Conservation (phyloP, 2,797 vertebrate genomes). For the Phoxinus dragarum region DNA sequence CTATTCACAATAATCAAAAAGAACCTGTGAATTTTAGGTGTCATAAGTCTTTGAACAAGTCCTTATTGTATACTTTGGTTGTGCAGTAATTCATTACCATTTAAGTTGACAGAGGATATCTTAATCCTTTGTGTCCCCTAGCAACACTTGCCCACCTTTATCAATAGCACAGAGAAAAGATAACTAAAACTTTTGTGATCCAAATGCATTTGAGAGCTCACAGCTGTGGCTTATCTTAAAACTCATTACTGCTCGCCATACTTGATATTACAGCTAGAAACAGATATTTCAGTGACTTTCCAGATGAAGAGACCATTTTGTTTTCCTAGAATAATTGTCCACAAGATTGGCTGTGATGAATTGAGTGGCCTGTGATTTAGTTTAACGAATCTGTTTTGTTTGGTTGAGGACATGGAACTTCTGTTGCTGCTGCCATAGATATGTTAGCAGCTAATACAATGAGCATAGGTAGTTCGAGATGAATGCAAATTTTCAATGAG, state of each 20-base stretch:
- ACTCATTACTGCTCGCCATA: slow-evolving; percentile 12
- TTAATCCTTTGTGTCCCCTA: slow-evolving; percentile 10
- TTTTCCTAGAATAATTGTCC: slow-evolving; percentile 14
- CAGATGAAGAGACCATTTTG: slow-evolving; percentile 7
- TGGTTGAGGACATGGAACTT: background rate
- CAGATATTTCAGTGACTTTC: background rate
- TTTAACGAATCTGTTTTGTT: background rate
- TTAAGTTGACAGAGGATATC: slow-evolving; percentile 3
- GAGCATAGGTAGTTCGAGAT: slow-evolving; percentile 9
- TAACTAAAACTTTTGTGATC: slow-evolving; percentile 22
- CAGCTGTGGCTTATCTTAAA: slow-evolving; percentile 33
- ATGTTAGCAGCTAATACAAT: background rate
- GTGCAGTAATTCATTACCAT: slow-evolving; percentile 28
- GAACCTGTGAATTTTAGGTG: background rate
- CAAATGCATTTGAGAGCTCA: slow-evolving; percentile 25
- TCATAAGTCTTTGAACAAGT: background rate
- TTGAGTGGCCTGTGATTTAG: background rate
- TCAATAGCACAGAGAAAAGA: slow-evolving; percentile 17
- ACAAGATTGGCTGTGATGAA: background rate
- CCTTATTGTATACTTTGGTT: slow-evolving; percentile 6
- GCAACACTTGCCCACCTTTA: slow-evolving; percentile 20
- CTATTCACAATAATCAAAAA: background rate
- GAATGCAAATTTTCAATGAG: background rate
- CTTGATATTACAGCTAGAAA: slow-evolving; percentile 11
- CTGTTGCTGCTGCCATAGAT: background rate